phyloP scores from a whole-genome alignment of 2,113 vertebrate genomes.

The Morone chrysops region DNA sequence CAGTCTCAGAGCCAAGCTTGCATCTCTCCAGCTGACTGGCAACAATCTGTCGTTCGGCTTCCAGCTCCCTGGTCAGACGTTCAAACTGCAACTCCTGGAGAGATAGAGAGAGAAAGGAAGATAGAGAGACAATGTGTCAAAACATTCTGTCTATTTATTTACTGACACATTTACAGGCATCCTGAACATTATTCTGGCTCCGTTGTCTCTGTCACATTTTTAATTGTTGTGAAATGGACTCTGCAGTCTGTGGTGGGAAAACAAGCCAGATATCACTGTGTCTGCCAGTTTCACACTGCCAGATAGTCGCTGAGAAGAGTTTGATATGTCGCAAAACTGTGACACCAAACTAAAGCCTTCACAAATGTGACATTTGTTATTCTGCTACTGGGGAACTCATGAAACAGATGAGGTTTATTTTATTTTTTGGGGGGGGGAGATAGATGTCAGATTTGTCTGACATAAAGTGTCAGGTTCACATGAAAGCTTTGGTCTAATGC shows the following conservation, averaged over 20 bases:
- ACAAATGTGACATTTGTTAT: conserved; percentile 38
- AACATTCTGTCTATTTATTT: conserved; percentile 55
- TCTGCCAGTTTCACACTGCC: conserved; percentile 44
- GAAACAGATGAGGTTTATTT: conserved; percentile 23
- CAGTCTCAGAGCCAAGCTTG: conserved; percentile 98
- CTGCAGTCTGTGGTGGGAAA: conserved; percentile 51
- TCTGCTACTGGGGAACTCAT: background rate
- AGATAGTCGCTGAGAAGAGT: conserved; percentile 42
- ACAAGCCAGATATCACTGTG: conserved; percentile 23
- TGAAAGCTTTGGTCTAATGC: conserved; percentile 10
- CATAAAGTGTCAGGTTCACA: background rate
- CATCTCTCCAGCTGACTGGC: conserved; percentile 99
- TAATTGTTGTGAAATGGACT: conserved; percentile 69
- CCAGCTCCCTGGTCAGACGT: conserved; percentile 97
- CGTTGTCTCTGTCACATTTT: conserved; percentile 51
- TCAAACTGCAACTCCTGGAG: conserved; percentile 98
- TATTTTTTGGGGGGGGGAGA: too few species aligned
- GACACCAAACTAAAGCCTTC: conserved; percentile 35
- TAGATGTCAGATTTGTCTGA: too few species aligned
- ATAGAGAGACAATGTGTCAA: conserved; percentile 44
- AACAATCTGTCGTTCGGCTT: conserved; percentile 98
- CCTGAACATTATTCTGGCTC: conserved; percentile 56
- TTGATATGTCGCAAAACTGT: conserved; percentile 41
- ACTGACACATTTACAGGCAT: conserved; percentile 56
- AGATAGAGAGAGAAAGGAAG: conserved; percentile 8